Percentiles rank a stretch among this genome's conserved stretches.
These are phyloP conservation scores for Cantharis nigra DNA, from an alignment of 2,888 invertebrate species.

Conservation along the genomic window DNA sequence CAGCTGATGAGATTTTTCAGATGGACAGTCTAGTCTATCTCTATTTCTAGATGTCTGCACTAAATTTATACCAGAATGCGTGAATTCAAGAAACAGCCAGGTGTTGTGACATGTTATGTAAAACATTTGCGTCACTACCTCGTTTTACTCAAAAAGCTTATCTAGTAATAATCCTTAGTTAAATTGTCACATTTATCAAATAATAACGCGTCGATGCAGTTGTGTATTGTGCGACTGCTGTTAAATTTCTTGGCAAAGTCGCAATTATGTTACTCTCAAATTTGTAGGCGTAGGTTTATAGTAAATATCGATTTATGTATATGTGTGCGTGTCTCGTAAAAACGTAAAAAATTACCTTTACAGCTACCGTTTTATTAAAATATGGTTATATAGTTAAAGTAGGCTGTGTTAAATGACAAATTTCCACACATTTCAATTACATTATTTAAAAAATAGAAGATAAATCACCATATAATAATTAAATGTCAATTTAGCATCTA, in stretches of 20 bases:
- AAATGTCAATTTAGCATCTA: background rate
- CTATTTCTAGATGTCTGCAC: conserved; percentile 32
- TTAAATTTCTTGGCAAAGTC: conserved; percentile 12
- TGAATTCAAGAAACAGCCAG: conserved; percentile 37
- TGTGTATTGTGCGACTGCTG: conserved; percentile 10
- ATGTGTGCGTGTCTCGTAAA: background rate
- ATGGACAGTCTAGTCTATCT: conserved; percentile 29
- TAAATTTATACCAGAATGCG: conserved; percentile 32
- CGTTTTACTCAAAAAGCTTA: conserved; percentile 23
- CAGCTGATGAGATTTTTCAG: conserved; percentile 36
- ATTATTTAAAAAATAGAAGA: background rate
- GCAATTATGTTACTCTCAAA: background rate
- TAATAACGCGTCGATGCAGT: conserved; percentile 34
- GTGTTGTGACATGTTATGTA: conserved; percentile 41
- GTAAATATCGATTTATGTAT: background rate
- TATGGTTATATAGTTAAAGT: background rate
- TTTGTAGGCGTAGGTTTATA: conserved; percentile 4
- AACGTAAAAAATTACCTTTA: background rate
- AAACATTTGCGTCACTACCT: conserved; percentile 39
- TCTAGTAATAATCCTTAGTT: conserved; percentile 32
- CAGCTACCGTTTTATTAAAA: background rate
- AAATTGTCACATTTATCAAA: conserved; percentile 41
- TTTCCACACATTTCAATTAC: background rate
- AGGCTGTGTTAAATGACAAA: background rate
- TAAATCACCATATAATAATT: background rate